These are phyloP conservation scores for Asbolus verrucosus DNA, from an alignment of 1,140 invertebrate species.

Conservation along the genomic window DNA sequence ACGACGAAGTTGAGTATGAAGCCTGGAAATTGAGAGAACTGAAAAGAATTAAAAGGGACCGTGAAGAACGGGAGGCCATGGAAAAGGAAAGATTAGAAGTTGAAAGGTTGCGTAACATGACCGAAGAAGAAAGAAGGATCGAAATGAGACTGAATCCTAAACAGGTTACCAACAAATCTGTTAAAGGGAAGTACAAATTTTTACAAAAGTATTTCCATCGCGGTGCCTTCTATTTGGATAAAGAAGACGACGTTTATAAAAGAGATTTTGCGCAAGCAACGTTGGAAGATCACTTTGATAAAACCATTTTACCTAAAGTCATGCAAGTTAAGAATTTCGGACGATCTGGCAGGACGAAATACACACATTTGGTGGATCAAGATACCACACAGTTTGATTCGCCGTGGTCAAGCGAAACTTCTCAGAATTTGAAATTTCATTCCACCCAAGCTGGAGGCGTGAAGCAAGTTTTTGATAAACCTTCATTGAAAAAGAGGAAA, in stretches of 20 bases:
- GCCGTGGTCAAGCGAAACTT: conserved; percentile 93
- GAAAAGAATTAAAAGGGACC: conserved; percentile 94
- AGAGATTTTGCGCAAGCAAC: conserved; percentile 97
- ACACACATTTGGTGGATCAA: conserved; percentile 99
- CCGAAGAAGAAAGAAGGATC: conserved; percentile 93
- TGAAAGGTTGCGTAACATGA: conserved; percentile 92
- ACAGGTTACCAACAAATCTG: conserved; percentile 91
- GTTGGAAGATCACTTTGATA: conserved; percentile 99
- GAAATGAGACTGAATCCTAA: conserved; percentile 95
- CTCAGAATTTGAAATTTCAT: conserved; percentile 91
- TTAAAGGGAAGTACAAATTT: conserved; percentile 99
- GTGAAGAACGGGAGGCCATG: conserved; percentile 90
- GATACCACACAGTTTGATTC: conserved; percentile 99
- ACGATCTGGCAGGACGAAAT: conserved; percentile 97
- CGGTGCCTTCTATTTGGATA: conserved; percentile 97
- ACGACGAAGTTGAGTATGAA: conserved; percentile 98
- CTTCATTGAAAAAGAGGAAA: conserved; percentile 78
- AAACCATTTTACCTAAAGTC: conserved; percentile 98
- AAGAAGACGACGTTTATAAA: conserved; percentile 92
- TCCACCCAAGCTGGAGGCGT: conserved; percentile 94
- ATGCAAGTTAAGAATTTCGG: conserved; percentile 99
- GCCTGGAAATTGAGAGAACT: conserved; percentile 97
- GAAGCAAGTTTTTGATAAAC: conserved; percentile 93
- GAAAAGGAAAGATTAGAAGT: conserved; percentile 92
- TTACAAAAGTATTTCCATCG: conserved; percentile 99